Evolutionary conservation across 2,888 invertebrate species (phyloP), one percentile per base, ranked within the genome.

Genomic region (Deilephila porcellus): DNA sequence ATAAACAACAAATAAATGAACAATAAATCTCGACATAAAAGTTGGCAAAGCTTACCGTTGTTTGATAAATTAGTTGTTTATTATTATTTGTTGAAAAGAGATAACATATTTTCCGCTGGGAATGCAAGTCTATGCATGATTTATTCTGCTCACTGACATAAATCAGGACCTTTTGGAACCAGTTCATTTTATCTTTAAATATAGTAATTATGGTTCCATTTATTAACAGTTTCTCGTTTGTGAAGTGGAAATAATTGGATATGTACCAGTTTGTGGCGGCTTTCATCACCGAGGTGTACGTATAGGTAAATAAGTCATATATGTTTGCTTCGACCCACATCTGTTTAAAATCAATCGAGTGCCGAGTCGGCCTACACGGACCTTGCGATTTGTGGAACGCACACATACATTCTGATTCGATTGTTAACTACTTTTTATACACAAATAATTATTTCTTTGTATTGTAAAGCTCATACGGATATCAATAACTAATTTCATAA

Each of bases 311-410:
- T 60, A 72, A 56, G 37, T 37, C n/a, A 19, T 73, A 53, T 60
- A 72, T 72, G 73, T 78, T 67, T 52, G 74, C 76, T 75, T 75
- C 77, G 76, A 76, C 75, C 78, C 78, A 78, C 77, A 77, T 76
- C 29, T 60, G 53, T 19, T 71, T 71, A 76, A 78, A 75, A 77
- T 76, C 73, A 77, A 75, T 76, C 74, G 74, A 72, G 78, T 77
- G 78, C 56, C 34, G 73, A 62, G 25, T 76, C 86, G 87, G 88
- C 89, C 88, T 86, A 90, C 87, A 90, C 90, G 89, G 90, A 91
- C 88, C 84, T 90, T 82, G 85, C 81, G 81, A 82, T 84, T 88
- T 86, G 88, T 90, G 81, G 90, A 83, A 83, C 90, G 84, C 82
- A 76, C 81, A 78, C 80, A 85, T 83, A 80, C 76, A 81, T 75